Evolutionary conservation across 2,113 vertebrate genomes (phyloP).

Genomic region (Hucho hucho): DNA sequence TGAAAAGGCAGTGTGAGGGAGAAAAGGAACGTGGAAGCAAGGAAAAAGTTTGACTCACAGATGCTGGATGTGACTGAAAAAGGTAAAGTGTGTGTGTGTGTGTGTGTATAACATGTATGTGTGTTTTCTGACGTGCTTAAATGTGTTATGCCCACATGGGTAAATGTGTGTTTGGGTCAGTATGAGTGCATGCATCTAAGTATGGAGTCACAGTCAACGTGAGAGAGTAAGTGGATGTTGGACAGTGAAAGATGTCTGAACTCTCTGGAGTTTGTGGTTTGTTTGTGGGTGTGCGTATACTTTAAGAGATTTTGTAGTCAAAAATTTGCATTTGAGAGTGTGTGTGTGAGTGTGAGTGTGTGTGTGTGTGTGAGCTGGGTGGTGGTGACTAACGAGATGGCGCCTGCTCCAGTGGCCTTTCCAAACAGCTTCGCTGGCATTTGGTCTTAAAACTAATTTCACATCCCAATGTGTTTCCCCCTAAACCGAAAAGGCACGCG

Average conservation of each 20-base stretch:
- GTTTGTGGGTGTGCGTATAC: too few relatives aligned
- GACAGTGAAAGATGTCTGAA: too few relatives aligned
- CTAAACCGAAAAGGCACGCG: constrained; percentile 71
- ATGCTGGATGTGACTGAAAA: constrained; percentile 47
- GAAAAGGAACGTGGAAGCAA: constrained; percentile 32
- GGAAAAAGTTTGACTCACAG: constrained; percentile 40
- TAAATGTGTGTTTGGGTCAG: too few relatives aligned
- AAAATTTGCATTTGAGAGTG: constrained; percentile 32
- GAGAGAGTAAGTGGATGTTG: too few relatives aligned
- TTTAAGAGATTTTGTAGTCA: too few relatives aligned
- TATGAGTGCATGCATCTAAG: too few relatives aligned
- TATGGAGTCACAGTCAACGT: too few relatives aligned
- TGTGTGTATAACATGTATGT: too few relatives aligned
- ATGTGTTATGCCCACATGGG: too few relatives aligned
- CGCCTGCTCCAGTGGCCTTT: constrained; percentile 66
- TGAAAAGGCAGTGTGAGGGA: constrained; percentile 56
- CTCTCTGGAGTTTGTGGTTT: too few relatives aligned
- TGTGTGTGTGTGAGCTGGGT: constrained; percentile 4
- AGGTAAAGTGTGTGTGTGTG: background rate
- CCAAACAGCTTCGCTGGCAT: constrained; percentile 72
- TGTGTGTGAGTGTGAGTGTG: constrained; percentile 23
- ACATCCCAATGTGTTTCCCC: constrained; percentile 75
- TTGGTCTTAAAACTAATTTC: constrained; percentile 79
- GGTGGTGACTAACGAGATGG: constrained; percentile 55
- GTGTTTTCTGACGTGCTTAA: too few relatives aligned